Percentiles rank a stretch among this genome's conserved stretches.
Evolutionary conservation across 2,888 invertebrate genomes (phyloP).

Genomic region (Philereme transversata): DNA sequence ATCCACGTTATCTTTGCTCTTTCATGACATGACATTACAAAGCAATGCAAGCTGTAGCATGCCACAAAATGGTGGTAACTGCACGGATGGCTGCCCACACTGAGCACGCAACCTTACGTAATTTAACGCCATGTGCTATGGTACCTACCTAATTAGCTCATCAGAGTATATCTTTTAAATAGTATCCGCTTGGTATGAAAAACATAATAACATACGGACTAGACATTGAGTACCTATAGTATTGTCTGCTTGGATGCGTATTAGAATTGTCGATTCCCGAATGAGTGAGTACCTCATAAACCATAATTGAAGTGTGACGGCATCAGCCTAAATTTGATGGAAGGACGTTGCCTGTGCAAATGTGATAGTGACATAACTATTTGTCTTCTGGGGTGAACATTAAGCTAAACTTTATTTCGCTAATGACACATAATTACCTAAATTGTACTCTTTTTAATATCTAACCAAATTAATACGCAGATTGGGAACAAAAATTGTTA

Average conservation of each 20-base stretch:
- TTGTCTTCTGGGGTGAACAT: too few relatives aligned
- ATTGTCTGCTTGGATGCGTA: neutral
- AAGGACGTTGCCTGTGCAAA: too few relatives aligned
- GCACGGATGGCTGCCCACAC: slow-evolving; percentile 61
- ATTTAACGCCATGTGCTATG: slow-evolving; percentile 47
- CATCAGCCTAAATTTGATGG: neutral
- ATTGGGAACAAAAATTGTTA: too few relatives aligned
- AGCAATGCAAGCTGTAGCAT: slow-evolving; percentile 41
- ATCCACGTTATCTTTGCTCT: slow-evolving; percentile 10
- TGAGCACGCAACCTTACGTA: slow-evolving; percentile 65
- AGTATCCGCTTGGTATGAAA: neutral
- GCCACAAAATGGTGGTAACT: slow-evolving; percentile 60
- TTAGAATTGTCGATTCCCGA: neutral
- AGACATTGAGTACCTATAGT: neutral
- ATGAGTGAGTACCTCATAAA: neutral
- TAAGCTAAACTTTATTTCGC: too few relatives aligned
- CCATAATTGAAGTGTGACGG: neutral
- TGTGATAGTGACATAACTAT: too few relatives aligned
- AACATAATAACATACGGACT: neutral
- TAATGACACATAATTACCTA: too few relatives aligned
- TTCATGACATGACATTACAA: slow-evolving; percentile 35
- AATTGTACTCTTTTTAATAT: too few relatives aligned
- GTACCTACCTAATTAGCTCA: slow-evolving; percentile 16
- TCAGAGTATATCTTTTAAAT: neutral
- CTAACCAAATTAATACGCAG: too few relatives aligned